phyloP scores from a whole-genome alignment of 1,140 invertebrate species.

The Heliothis subflexa region DNA sequence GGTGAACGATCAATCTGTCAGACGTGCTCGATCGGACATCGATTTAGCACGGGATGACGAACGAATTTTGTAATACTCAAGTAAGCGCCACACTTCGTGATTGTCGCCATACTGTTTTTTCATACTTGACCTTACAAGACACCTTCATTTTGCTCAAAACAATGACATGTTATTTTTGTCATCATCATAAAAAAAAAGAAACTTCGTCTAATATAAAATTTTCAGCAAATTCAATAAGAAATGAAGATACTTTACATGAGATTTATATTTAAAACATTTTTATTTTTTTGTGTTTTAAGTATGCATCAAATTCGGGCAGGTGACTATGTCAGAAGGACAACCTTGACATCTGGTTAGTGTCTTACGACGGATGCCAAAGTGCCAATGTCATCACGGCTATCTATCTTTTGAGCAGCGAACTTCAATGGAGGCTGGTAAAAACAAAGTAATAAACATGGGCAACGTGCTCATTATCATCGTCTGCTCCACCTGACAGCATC shows the following conservation, averaged over 20 bases:
- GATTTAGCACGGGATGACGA: neutral
- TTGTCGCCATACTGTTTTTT: neutral
- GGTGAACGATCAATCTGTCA: slow-evolving; percentile 27
- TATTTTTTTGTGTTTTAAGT: no score
- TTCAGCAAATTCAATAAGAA: no score
- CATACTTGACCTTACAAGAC: slow-evolving; percentile 1
- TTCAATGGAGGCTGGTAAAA: slow-evolving; percentile 33
- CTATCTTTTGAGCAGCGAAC: slow-evolving; percentile 4
- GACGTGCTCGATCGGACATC: slow-evolving; percentile 1
- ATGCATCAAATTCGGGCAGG: neutral
- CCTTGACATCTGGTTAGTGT: slow-evolving; percentile 30
- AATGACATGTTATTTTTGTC: neutral
- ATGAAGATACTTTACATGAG: no score
- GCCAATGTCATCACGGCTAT: slow-evolving; percentile 20
- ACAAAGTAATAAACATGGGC: slow-evolving; percentile 44
- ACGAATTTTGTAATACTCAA: neutral
- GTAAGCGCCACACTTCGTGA: neutral
- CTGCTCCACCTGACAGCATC: slow-evolving; percentile 33
- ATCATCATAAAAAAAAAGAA: no score
- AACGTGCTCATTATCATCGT: slow-evolving; percentile 40
- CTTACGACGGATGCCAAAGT: neutral
- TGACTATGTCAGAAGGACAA: neutral
- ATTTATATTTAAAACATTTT: no score
- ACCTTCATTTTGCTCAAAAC: slow-evolving; percentile 11
- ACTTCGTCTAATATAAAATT: no score